phyloP scores from a whole-genome alignment of 2,888 invertebrate species.

The Conchocele bisecta region DNA sequence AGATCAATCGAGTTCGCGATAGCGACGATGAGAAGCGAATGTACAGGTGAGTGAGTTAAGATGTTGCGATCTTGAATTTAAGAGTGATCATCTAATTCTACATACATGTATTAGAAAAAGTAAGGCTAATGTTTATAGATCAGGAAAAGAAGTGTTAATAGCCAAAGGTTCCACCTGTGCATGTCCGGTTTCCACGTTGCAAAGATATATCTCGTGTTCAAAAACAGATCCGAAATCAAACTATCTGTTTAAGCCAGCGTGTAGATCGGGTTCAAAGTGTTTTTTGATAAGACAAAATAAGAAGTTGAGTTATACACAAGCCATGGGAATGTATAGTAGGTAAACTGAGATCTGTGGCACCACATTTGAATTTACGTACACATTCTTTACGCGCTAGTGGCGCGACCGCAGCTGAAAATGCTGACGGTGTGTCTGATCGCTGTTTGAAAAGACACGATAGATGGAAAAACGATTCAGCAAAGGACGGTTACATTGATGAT shows the following conservation, averaged over 20 bases:
- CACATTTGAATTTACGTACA: not conserved
- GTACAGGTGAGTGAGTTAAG: too few relatives aligned
- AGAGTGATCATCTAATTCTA: constrained; percentile 9
- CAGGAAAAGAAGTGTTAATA: too few relatives aligned
- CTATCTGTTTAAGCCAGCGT: constrained; percentile 25
- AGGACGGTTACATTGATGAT: constrained; percentile 7
- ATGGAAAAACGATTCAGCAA: constrained; percentile 9
- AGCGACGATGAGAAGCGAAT: too few relatives aligned
- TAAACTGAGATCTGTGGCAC: constrained; percentile 9
- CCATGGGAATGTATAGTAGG: constrained; percentile 19
- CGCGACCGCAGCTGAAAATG: constrained; percentile 1
- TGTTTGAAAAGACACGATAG: constrained; percentile 23
- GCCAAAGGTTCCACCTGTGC: too few relatives aligned
- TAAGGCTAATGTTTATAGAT: constrained; percentile 33
- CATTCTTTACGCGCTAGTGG: constrained; percentile 15
- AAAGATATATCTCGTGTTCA: constrained; percentile 15
- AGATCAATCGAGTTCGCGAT: too few relatives aligned
- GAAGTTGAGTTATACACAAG: constrained; percentile 12
- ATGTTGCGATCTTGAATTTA: constrained; percentile 11
- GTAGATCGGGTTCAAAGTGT: too few relatives aligned
- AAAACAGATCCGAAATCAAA: not conserved
- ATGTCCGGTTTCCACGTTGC: constrained; percentile 17
- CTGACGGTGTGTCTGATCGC: not conserved
- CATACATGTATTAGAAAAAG: constrained; percentile 19
- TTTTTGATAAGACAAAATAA: constrained; percentile 3